Evolutionary conservation across 2,888 invertebrate species (phyloP).

Genomic region (Dynastes hyllus): DNA sequence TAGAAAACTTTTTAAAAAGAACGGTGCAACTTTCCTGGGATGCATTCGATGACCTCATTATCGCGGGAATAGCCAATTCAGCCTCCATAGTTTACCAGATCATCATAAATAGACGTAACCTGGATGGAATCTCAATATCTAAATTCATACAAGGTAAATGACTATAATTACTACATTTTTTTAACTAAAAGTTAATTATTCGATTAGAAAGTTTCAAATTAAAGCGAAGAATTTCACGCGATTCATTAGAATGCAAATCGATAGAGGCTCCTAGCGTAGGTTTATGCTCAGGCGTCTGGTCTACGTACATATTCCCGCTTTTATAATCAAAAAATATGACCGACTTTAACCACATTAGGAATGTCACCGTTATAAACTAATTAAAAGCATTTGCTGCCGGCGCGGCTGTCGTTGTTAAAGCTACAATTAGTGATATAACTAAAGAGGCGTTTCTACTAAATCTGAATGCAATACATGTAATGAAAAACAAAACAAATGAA

Average conservation of each 20-base stretch:
- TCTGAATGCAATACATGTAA: not conserved
- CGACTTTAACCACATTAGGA: slow-evolving; percentile 43
- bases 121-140: not conserved
- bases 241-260: slow-evolving; percentile 40
- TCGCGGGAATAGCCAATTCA: too few relatives aligned
- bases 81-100: slow-evolving; percentile 7
- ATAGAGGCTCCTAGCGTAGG: slow-evolving; percentile 14
- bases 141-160: slow-evolving; percentile 37
- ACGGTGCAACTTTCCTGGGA: too few relatives aligned
- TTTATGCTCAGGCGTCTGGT: slow-evolving; percentile 5
- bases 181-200: slow-evolving; percentile 31
- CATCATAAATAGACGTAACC: not conserved
- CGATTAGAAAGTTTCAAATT: slow-evolving; percentile 36
- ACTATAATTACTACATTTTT: slow-evolving; percentile 35
- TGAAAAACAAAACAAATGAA: not conserved
- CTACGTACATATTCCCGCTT: slow-evolving; percentile 4
- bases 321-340: slow-evolving; percentile 42
- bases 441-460: not conserved
- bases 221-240: slow-evolving; percentile 18
- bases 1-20: too few relatives aligned
- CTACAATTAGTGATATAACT: slow-evolving; percentile 17
- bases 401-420: slow-evolving; percentile 12
- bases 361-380: slow-evolving; percentile 41
- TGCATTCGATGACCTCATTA: too few relatives aligned
- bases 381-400: slow-evolving; percentile 33